Conservation (phyloP, 2,113 vertebrate species). For the Laterallus jamaicensis region DNA sequence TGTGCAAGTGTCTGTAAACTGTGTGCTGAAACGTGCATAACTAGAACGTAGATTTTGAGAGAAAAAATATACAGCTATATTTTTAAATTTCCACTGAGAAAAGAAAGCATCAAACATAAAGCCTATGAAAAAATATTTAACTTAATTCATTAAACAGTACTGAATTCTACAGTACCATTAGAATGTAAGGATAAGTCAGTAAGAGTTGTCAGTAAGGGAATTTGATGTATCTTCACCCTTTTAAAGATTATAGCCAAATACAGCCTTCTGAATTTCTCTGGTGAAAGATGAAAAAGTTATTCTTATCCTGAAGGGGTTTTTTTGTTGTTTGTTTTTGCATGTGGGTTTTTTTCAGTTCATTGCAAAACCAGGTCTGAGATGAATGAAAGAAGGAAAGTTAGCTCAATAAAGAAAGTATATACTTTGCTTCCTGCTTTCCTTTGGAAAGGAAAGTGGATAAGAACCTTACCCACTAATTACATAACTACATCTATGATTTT, state of each 20-base stretch:
- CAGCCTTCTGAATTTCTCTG: background rate
- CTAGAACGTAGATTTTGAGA: background rate
- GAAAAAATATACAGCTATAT: background rate
- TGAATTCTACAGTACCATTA: background rate
- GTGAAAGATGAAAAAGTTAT: background rate
- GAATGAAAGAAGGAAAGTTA: background rate
- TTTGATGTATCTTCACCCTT: background rate
- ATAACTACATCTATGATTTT: background rate
- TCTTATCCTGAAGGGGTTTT: background rate
- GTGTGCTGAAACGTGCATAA: background rate
- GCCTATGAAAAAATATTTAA: background rate
- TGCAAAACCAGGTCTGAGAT: background rate
- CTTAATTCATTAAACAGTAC: background rate
- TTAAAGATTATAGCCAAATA: background rate
- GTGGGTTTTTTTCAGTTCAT: background rate
- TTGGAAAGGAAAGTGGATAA: background rate
- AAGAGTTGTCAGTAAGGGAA: background rate
- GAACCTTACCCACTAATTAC: background rate
- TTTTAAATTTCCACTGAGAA: background rate
- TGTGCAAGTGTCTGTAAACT: background rate
- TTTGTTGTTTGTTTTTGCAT: too few species aligned
- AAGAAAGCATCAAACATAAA: background rate
- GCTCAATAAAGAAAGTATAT: background rate
- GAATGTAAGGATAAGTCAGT: background rate
- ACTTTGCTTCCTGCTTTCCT: background rate